phyloP scores from a whole-genome alignment of 2,797 vertebrate genomes.

The Lepus oiostolus region DNA sequence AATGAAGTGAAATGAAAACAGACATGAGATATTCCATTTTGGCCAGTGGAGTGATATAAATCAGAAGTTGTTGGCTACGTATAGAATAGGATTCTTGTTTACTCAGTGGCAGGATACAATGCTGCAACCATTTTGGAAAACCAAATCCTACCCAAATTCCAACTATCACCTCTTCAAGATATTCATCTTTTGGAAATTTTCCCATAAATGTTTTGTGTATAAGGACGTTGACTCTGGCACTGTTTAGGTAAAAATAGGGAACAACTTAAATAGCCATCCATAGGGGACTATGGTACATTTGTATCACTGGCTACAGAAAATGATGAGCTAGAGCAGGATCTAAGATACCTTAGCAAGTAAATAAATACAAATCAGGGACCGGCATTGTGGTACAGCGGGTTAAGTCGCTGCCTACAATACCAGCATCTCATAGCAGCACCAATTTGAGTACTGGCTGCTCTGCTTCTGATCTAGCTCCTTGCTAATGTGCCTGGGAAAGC shows the following conservation, averaged over 20 bases:
- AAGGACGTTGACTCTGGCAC: not conserved
- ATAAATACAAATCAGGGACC: not conserved
- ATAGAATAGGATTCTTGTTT: conserved; percentile 16
- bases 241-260: not conserved
- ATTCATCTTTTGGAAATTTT: conserved; percentile 18
- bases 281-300: not conserved
- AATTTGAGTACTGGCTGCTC: no score
- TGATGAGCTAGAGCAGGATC: not conserved
- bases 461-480: no score
- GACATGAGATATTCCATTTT: not conserved
- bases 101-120: not conserved
- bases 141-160: not conserved
- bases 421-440: no score
- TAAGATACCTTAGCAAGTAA: not conserved
- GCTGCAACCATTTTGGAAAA: not conserved
- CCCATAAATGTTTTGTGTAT: not conserved
- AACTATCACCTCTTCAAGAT: not conserved
- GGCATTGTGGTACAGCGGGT: no score
- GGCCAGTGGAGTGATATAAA: not conserved
- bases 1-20: conserved; percentile 44
- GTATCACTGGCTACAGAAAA: not conserved
- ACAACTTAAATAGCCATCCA: not conserved
- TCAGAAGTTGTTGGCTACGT: not conserved
- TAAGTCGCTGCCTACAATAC: no score
- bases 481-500: no score